A percentile compares a stretch with the other conserved stretches of the same genome.
phyloP scores from a whole-genome alignment of 1,140 invertebrate genomes.

The Bombus vancouverensis region DNA sequence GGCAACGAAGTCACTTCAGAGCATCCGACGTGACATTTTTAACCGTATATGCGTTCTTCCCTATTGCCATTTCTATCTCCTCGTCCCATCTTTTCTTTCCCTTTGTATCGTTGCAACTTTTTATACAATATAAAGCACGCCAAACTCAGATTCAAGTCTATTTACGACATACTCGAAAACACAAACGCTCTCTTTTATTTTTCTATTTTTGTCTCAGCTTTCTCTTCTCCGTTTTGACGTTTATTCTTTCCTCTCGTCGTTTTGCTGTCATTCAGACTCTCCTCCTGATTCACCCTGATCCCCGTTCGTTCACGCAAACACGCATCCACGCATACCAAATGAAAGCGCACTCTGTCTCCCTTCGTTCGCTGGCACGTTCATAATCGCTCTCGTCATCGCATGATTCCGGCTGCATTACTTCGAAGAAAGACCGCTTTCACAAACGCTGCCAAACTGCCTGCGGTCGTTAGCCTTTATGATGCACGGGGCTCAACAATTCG shows the following conservation, averaged over 20 bases:
- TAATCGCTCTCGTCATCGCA: constrained; percentile 65
- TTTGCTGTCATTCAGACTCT: not conserved
- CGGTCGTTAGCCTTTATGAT: constrained; percentile 40
- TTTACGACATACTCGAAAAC: not conserved
- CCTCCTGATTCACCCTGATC: not conserved
- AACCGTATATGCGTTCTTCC: constrained; percentile 57
- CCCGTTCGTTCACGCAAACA: constrained; percentile 44
- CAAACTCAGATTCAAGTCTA: not conserved
- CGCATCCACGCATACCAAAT: constrained; percentile 63
- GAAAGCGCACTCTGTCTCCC: constrained; percentile 61
- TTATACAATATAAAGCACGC: not conserved
- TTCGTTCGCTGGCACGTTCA: constrained; percentile 38
- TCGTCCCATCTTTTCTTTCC: not conserved
- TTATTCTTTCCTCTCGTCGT: not conserved
- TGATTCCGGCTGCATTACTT: constrained; percentile 52
- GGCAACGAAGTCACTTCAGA: constrained; percentile 66
- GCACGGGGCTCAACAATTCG: constrained; percentile 27
- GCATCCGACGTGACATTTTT: constrained; percentile 57
- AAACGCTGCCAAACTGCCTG: constrained; percentile 54
- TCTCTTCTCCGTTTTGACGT: not conserved
- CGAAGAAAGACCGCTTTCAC: constrained; percentile 66
- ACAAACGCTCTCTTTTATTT: not conserved
- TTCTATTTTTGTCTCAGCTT: not conserved
- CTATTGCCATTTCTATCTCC: not conserved
- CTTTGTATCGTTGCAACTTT: not conserved